Conservation (phyloP, 2,888 invertebrate species). For the Junonia oenone region DNA sequence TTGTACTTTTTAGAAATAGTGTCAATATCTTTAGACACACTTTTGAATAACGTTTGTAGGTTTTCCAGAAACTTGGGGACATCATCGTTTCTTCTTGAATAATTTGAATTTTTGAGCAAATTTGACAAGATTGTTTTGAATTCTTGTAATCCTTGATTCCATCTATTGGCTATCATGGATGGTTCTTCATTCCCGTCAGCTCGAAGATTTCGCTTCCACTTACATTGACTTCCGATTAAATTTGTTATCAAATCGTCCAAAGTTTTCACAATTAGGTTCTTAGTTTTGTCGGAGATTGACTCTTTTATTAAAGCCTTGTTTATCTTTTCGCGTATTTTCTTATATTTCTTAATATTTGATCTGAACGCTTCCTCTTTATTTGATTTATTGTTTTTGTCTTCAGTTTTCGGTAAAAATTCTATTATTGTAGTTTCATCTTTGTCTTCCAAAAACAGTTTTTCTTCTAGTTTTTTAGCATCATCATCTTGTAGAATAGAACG, state of each 20-base stretch:
- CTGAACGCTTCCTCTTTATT: conserved; percentile 30
- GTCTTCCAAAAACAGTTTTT: conserved; percentile 36
- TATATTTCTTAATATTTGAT: conserved; percentile 43
- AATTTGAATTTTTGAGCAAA: conserved; percentile 20
- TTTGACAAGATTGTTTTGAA: conserved; percentile 34
- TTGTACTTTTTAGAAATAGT: conserved; percentile 38
- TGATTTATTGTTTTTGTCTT: conserved; percentile 6
- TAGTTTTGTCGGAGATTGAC: conserved; percentile 42
- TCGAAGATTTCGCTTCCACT: conserved; percentile 33
- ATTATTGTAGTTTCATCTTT: conserved; percentile 50
- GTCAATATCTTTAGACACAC: conserved; percentile 37
- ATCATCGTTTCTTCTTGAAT: conserved; percentile 27
- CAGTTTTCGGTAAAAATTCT: conserved; percentile 40
- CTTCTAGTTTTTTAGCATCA: conserved; percentile 24
- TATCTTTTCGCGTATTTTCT: conserved; percentile 45
- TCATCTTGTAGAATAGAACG: conserved; percentile 45
- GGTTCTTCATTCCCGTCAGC: not conserved
- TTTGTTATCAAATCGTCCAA: conserved; percentile 49
- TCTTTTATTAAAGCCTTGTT: conserved; percentile 42
- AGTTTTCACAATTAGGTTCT: conserved; percentile 41
- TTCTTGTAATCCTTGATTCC: conserved; percentile 36
- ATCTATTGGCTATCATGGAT: conserved; percentile 22
- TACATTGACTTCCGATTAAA: conserved; percentile 44
- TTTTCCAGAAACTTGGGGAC: conserved; percentile 34
- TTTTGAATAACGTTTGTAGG: conserved; percentile 39